phyloP scores from a whole-genome alignment of 1,140 invertebrate genomes.

The Cydia pomonella region DNA sequence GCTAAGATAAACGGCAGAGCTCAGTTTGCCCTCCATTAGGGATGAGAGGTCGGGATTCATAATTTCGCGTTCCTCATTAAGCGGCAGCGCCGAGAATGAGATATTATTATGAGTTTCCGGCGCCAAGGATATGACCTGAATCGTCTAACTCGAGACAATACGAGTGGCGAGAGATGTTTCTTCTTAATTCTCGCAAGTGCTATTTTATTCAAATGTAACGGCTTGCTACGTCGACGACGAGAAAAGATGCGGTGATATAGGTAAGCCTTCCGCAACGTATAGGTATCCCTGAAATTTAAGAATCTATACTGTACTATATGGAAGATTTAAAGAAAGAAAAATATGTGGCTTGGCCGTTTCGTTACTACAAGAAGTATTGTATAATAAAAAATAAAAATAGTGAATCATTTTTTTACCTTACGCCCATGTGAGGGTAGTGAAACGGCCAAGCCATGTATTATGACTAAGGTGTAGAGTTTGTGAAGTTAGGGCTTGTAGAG shows the following conservation, averaged over 20 bases:
- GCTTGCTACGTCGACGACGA: neutral
- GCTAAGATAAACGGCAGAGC: constrained; percentile 35
- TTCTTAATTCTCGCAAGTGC: constrained; percentile 24
- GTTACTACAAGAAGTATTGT: no score
- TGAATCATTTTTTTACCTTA: no score
- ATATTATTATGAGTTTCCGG: constrained; percentile 41
- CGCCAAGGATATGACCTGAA: constrained; percentile 28
- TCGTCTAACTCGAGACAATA: constrained; percentile 9
- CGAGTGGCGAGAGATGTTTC: constrained; percentile 23
- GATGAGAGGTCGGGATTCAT: constrained; percentile 43
- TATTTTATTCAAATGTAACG: constrained; percentile 31
- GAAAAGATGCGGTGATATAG: neutral
- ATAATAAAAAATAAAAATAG: no score
- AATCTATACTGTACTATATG: neutral
- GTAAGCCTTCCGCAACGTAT: neutral
- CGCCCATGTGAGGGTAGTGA: no score
- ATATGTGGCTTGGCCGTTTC: no score
- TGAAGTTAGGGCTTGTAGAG: no score
- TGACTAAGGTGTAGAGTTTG: no score
- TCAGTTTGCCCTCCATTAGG: constrained; percentile 38
- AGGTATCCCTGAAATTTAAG: neutral
- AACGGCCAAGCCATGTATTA: no score
- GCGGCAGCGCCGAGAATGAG: constrained; percentile 36
- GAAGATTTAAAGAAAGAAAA: no score
- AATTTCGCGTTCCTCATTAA: constrained; percentile 55